Evolutionary conservation across 2,888 invertebrate species (phyloP).

Genomic region (Nephrocerus scutellatus): DNA sequence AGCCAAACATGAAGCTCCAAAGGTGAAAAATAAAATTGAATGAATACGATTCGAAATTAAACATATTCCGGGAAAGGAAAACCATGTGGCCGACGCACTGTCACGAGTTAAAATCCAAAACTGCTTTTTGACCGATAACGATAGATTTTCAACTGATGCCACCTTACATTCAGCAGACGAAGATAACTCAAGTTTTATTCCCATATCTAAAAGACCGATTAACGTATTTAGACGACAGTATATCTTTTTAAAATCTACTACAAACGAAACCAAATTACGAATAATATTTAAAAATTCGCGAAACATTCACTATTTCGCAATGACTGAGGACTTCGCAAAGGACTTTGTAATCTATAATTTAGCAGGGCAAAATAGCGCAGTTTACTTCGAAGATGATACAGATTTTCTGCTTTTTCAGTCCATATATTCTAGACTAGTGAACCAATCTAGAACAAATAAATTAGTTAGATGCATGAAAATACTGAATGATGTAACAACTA

Average conservation of each 20-base stretch:
- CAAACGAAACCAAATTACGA: too few species aligned
- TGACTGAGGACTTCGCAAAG: too few species aligned
- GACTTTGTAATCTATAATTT: too few species aligned
- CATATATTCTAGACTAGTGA: too few species aligned
- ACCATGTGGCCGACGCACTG: constrained; percentile 13
- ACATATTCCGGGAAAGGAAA: constrained; percentile 13
- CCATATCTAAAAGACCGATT: constrained; percentile 4
- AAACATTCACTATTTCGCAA: too few species aligned
- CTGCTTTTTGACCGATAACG: background rate
- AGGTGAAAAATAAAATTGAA: constrained; percentile 16
- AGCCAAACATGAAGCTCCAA: constrained; percentile 10
- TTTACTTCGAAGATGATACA: too few species aligned
- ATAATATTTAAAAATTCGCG: too few species aligned
- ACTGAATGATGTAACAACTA: constrained; percentile 3
- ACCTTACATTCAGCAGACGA: constrained; percentile 9
- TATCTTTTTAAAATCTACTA: background rate
- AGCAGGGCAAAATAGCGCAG: too few species aligned
- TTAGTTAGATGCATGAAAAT: constrained; percentile 1
- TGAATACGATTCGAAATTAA: constrained; percentile 17
- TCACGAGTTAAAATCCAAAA: constrained; percentile 7
- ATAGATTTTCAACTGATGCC: constrained; percentile 6
- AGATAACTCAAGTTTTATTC: constrained; percentile 5
- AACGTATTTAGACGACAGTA: constrained; percentile 5
- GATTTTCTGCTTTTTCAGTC: too few species aligned
- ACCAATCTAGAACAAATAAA: too few species aligned